Conservation (phyloP, 2,113 vertebrate genomes). For the Hemiscyllium ocellatum region DNA sequence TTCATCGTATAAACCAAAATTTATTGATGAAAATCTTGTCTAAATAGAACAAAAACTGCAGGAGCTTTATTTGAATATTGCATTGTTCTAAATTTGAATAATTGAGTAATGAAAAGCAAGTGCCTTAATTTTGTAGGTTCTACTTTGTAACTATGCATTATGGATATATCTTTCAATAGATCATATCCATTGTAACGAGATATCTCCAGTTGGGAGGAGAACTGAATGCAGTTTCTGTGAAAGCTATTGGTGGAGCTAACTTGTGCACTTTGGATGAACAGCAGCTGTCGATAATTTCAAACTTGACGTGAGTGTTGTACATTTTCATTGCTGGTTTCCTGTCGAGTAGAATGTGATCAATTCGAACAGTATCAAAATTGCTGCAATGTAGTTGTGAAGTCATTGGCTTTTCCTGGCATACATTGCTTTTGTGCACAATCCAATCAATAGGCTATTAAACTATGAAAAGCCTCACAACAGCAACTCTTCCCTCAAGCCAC, state of each 20-base stretch:
- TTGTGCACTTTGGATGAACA: constrained; percentile 51
- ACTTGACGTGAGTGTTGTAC: not conserved
- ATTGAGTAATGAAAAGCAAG: not conserved
- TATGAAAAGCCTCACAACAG: not conserved
- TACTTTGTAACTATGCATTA: not conserved
- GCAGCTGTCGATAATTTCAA: constrained; percentile 42
- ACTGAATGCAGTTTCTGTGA: constrained; percentile 46
- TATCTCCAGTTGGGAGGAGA: constrained; percentile 47
- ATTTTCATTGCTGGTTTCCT: not conserved
- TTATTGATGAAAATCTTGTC: not conserved
- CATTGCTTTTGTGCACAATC: not conserved
- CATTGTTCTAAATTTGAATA: not conserved
- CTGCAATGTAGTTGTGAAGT: not conserved
- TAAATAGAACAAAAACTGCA: not conserved
- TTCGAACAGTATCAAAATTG: not conserved
- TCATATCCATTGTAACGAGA: not conserved
- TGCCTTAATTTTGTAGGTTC: not conserved
- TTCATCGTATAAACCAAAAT: not conserved
- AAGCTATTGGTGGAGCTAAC: constrained; percentile 8
- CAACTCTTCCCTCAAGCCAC: not conserved
- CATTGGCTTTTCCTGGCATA: not conserved
- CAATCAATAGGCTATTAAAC: not conserved
- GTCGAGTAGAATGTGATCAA: not conserved
- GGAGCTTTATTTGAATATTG: not conserved
- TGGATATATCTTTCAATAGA: not conserved